Base-by-base conservation (phyloP, 2,113 vertebrate species). In the Callospermophilus lateralis region DNA sequence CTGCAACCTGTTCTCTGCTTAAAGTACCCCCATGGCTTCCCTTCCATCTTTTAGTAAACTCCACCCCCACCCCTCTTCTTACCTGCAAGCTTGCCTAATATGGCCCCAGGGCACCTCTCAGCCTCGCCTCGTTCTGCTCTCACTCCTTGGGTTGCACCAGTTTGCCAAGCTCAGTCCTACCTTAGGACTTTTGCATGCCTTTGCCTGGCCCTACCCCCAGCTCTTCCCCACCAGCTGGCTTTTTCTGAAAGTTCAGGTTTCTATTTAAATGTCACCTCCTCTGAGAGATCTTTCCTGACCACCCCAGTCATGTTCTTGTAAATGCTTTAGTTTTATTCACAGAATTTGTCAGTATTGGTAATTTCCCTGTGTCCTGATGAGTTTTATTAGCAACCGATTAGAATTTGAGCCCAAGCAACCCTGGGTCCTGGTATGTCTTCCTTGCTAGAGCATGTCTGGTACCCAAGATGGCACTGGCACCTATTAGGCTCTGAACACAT, bases 381-480 rank as follows among this genome's bases (percentile, higher is more conserved):
- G 30, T 67, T 30, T 73, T 87, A 51, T 67, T 5, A 8, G 37
- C 30, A 32, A 28, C 15, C 20, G 20, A 4, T 58, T 70, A 81
- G 86, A 42, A 70, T 24, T 24, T 13, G 84, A 84, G 5, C 65
- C 28, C 37, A 20, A 26, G 6, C 51, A 37, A 72, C 70, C 15
- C 11, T 28, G 58, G 20, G 55, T 78, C 4, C 53, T n/a, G 1
- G 22, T 0, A 4, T 45, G 10, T 53, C 34, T 78, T 39, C 16
- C 67, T 30, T 34, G 22, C 70, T 37, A 1, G 10, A 42, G 17
- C 28, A 4, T 4, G 20, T 24, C 53, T 26, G 34, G 48, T 8
- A 28, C 4, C 45, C 5, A 15, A 1, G 22, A 48, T 9, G 17
- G 15, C 26, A 3, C 3, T n/a, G 34, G 12, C 24, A 26, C 45